These are phyloP conservation scores for Acanthornis magna DNA, from an alignment of 2,797 vertebrate genomes.

Conservation along the genomic window DNA sequence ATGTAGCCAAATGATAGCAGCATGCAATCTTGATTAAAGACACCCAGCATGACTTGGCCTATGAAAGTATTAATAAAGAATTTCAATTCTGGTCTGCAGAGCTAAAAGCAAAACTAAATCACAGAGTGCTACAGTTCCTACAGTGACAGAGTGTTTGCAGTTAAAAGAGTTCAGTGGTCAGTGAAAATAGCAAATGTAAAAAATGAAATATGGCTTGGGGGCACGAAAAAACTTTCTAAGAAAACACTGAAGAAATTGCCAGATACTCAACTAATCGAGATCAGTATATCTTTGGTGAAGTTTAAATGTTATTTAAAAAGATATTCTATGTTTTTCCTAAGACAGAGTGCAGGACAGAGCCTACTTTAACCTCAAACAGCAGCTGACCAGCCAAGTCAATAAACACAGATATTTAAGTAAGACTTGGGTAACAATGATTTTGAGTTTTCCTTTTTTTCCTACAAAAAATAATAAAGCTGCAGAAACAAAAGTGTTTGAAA, in stretches of 20 bases:
- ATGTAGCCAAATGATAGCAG: neutral
- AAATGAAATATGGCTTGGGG: neutral
- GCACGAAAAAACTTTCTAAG: neutral
- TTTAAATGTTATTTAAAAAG: neutral
- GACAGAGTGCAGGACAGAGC: neutral
- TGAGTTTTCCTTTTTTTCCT: neutral
- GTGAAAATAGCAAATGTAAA: neutral
- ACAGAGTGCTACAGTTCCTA: neutral
- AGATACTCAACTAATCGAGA: neutral
- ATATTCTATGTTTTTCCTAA: neutral
- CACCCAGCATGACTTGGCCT: neutral
- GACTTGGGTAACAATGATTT: neutral
- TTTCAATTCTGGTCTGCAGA: neutral
- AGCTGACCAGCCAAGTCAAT: neutral
- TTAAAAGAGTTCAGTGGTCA: neutral
- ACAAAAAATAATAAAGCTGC: neutral
- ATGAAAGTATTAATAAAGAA: neutral
- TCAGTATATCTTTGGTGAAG: neutral
- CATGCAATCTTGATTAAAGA: neutral
- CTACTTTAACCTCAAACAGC: neutral
- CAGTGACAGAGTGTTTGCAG: neutral
- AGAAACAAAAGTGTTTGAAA: neutral
- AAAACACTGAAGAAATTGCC: neutral
- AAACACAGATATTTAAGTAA: neutral
- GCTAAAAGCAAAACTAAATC: neutral